Evolutionary conservation across 2,888 invertebrate species (phyloP), one percentile per base, ranked within the genome.

Genomic region (Eupsilia transversa): DNA sequence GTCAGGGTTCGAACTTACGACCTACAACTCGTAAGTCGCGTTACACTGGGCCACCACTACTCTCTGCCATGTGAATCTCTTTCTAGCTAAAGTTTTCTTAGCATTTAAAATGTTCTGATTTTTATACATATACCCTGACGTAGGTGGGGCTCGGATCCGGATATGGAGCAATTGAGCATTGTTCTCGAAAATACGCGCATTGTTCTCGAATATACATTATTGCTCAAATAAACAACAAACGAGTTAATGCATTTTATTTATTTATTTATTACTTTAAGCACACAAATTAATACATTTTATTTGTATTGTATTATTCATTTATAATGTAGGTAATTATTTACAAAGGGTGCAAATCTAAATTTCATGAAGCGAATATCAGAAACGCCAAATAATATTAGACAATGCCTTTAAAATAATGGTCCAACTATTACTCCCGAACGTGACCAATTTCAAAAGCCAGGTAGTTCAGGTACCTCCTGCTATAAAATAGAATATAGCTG

Each of bases 371-470:
- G 23, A 41, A 56, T 49, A 49, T 41, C 12, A n/a, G 38, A n/a
- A 43, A 75, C n/a, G 5, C 20, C 38, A 52, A 72, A 71, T 52
- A 54, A 46, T 72, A 27, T 72, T n/a, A 41, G 33, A 41, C 20
- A 56, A 49, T 30, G 27, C 57, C 38, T 60, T 56, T 52, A 56
- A 66, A 74, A 43, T 66, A 68, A 68, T 80, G 27, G 20, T 56
- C 3, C n/a, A 54, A 35, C 20, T 60, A 80, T 80, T 59, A 66
- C 14, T 41, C 27, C 23, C 6, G 70, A 56, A 76, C 79, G 79
- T 71, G 82, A 63, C 57, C 79, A 71, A 77, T 67, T 81, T 64
- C 52, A 54, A 54, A 59, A 38, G 38, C 38, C 63, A 79, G 67
- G 54, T 70, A 66, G 33, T 52, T 38, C 77, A 64, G 70, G 82